These are phyloP conservation scores for Enteromius mattozi DNA, from an alignment of 2,797 vertebrate genomes.

Conservation along the genomic window DNA sequence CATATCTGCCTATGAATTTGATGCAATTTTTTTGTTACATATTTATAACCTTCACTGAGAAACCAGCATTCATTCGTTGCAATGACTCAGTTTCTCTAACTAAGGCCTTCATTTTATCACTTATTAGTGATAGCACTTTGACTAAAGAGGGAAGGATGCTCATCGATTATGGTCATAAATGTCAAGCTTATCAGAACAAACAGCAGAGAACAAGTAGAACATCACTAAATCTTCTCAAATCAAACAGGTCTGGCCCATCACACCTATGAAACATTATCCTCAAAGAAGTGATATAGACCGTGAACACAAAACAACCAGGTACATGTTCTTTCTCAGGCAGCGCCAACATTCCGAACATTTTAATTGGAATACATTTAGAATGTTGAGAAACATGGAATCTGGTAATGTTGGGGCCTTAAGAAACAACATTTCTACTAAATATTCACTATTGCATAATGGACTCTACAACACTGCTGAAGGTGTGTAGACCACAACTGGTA, in stretches of 20 bases:
- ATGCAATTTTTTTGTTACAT: background rate
- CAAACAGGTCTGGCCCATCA: background rate
- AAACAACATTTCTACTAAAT: background rate
- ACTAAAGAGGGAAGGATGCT: slow-evolving; percentile 8
- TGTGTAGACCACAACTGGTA: background rate
- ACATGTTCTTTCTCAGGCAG: slow-evolving; percentile 1
- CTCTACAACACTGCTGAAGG: background rate
- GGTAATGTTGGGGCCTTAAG: too few relatives aligned
- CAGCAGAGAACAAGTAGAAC: background rate
- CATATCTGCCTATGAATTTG: background rate
- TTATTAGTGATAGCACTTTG: background rate
- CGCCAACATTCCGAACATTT: background rate
- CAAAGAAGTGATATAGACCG: background rate
- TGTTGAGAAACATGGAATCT: background rate
- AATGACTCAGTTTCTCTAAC: background rate
- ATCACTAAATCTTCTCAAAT: slow-evolving; percentile 23
- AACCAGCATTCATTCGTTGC: background rate
- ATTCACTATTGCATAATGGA: background rate
- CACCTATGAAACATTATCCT: background rate
- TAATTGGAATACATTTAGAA: background rate
- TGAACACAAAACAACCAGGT: background rate
- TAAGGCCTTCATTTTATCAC: background rate
- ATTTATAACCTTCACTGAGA: background rate
- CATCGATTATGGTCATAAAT: background rate
- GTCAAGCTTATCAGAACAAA: slow-evolving; percentile 41